Evolutionary conservation across 2,797 vertebrate species (phyloP).

Genomic region (Lacerta bilineata): DNA sequence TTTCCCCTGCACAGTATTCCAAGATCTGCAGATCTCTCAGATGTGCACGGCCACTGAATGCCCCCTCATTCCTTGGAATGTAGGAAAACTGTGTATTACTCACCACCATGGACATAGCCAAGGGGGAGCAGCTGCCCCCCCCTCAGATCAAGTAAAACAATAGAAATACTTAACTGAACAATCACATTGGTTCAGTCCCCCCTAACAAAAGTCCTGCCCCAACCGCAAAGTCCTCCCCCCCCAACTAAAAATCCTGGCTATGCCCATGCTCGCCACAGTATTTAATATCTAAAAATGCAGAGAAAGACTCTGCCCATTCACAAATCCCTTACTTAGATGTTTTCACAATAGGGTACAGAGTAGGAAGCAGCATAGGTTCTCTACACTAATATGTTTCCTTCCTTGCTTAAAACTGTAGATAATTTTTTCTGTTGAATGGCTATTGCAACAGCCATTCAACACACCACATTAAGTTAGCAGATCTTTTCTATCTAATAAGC

Average conservation of each 20-base stretch:
- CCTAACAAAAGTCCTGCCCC: no score
- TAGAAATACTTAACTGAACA: no score
- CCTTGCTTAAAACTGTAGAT: conserved; percentile 56
- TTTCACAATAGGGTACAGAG: neutral
- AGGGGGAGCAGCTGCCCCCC: no score
- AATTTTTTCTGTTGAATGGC: conserved; percentile 60
- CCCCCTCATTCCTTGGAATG: neutral
- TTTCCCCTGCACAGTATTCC: neutral
- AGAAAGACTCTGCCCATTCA: neutral
- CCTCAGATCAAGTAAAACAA: no score
- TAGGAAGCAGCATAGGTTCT: neutral
- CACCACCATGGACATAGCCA: no score
- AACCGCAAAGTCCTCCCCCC: no score
- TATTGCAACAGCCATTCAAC: conserved; percentile 55
- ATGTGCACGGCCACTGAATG: neutral
- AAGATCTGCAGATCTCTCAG: neutral
- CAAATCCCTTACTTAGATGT: neutral
- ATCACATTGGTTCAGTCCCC: no score
- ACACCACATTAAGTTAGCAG: conserved; percentile 39
- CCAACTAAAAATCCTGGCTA: no score
- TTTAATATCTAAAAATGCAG: neutral
- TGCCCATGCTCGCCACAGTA: neutral
- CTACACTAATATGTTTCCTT: conserved; percentile 49
- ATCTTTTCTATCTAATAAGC: conserved; percentile 53
- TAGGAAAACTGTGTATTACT: neutral